These are phyloP conservation scores for Hecatera dysodea DNA, from an alignment of 2,888 invertebrate genomes.

Conservation along the genomic window DNA sequence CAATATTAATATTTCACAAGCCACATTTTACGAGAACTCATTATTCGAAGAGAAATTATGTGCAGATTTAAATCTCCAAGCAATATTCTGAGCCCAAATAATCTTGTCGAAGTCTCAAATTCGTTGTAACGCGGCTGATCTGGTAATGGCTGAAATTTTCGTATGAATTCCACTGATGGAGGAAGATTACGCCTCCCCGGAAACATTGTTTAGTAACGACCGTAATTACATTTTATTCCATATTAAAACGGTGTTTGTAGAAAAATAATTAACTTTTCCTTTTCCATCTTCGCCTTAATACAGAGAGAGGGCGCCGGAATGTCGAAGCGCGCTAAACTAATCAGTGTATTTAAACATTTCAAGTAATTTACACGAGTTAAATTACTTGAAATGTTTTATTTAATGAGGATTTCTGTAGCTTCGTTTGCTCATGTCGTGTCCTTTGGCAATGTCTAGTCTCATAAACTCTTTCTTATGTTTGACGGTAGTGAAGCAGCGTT, in stretches of 20 bases:
- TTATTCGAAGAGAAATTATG: slow-evolving; percentile 38
- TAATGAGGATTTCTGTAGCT: slow-evolving; percentile 1
- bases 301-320: slow-evolving; percentile 10
- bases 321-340: slow-evolving; percentile 34
- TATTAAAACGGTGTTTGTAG: slow-evolving; percentile 60
- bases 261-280: slow-evolving; percentile 61
- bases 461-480: slow-evolving; percentile 49
- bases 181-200: slow-evolving; percentile 48
- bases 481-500: slow-evolving; percentile 26
- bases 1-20: slow-evolving; percentile 27
- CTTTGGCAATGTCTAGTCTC: slow-evolving; percentile 46
- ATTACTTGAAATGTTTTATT: slow-evolving; percentile 29
- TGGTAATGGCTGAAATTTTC: slow-evolving; percentile 55
- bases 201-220: slow-evolving; percentile 60
- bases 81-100: slow-evolving; percentile 50
- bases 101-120: slow-evolving; percentile 57
- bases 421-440: slow-evolving; percentile 34
- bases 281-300: slow-evolving; percentile 27
- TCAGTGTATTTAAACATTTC: slow-evolving; percentile 49
- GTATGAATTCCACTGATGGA: slow-evolving; percentile 59
- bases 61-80: slow-evolving; percentile 54
- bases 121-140: slow-evolving; percentile 47
- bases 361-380: slow-evolving; percentile 33
- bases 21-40: slow-evolving; percentile 37
- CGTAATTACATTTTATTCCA: slow-evolving; percentile 60